Percentiles rank a stretch among this genome's conserved stretches.
These are phyloP conservation scores for Cyrtonyx montezumae DNA, from an alignment of 2,113 vertebrate species.

Conservation along the genomic window DNA sequence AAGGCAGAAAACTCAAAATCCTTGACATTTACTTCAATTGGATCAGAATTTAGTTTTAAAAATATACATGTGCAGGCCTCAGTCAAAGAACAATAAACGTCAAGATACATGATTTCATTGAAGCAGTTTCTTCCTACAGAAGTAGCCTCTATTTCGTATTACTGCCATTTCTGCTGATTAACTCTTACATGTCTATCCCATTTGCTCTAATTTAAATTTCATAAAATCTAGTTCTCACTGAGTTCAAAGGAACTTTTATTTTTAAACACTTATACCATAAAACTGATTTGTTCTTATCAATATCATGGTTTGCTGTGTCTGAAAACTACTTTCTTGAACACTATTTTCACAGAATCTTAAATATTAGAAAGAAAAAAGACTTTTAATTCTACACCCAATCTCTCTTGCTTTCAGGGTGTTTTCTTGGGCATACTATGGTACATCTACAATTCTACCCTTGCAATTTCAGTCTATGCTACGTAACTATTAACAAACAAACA, in stretches of 20 bases:
- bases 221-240: slow-evolving; percentile 44
- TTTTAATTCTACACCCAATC: not conserved
- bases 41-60: slow-evolving; percentile 40
- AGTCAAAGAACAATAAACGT: slow-evolving; percentile 57
- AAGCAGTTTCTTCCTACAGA: not conserved
- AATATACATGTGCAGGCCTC: slow-evolving; percentile 4
- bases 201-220: slow-evolving; percentile 58
- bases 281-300: slow-evolving; percentile 53
- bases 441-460: rapidly evolving
- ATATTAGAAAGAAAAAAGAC: slow-evolving; percentile 26
- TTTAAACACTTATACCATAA: slow-evolving; percentile 44
- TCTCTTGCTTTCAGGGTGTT: not conserved
- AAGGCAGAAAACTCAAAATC: not conserved
- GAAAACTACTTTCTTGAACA: not conserved
- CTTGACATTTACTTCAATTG: slow-evolving; percentile 12
- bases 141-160: slow-evolving; percentile 2
- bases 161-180: slow-evolving; percentile 41
- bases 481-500: not conserved
- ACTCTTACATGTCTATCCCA: slow-evolving; percentile 34
- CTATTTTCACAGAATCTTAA: slow-evolving; percentile 46
- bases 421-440: not conserved
- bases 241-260: slow-evolving; percentile 60
- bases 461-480: not conserved
- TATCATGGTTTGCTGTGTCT: slow-evolving; percentile 38
- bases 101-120: not conserved